Conservation (phyloP, 1,140 invertebrate species). For the Brachionus rotundiformis region DNA sequence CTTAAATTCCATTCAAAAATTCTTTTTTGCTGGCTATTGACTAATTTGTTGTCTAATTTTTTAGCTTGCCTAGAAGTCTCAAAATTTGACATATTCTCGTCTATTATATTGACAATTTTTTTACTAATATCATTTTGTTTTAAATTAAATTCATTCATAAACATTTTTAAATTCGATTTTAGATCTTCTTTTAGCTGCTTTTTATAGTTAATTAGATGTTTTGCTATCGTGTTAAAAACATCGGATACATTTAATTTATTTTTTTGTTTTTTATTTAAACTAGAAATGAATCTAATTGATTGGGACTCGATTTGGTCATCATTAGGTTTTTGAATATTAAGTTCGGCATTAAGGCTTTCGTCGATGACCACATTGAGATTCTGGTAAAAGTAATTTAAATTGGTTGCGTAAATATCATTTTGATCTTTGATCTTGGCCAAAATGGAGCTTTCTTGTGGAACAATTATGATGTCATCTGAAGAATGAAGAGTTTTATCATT, state of each 20-base stretch:
- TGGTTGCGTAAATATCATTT: background rate
- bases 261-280: conserved; percentile 1
- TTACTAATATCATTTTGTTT: conserved; percentile 7
- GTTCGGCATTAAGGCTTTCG: background rate
- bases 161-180: background rate
- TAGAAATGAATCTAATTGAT: background rate
- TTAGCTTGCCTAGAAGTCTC: background rate
- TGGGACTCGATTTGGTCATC: background rate
- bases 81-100: background rate
- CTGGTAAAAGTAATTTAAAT: background rate
- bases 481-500: conserved; percentile 13
- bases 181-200: background rate
- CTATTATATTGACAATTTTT: background rate
- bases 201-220: conserved; percentile 17
- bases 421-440: background rate
- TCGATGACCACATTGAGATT: background rate
- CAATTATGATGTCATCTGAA: background rate
- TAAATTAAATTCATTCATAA: background rate
- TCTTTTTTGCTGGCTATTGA: background rate
- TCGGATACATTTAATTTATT: background rate
- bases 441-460: background rate
- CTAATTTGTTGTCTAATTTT: background rate
- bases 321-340: background rate
- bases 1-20: conserved; percentile 22
- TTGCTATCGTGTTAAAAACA: conserved; percentile 13